Conservation (phyloP, 2,888 invertebrate genomes). For the Theretra japonica region DNA sequence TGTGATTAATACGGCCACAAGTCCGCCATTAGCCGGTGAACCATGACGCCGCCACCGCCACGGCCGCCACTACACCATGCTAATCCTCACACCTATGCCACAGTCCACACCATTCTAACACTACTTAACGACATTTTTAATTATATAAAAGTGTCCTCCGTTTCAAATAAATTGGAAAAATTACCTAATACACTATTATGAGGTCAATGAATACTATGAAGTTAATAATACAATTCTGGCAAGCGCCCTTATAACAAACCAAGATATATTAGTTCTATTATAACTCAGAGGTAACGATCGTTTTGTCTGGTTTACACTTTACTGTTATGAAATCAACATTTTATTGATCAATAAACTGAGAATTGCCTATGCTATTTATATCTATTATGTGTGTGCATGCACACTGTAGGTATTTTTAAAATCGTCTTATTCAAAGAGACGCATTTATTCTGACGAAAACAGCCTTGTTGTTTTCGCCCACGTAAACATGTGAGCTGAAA, state of each 20-base stretch:
- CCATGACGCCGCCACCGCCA: constrained; percentile 45
- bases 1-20: constrained; percentile 80
- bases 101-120: background rate
- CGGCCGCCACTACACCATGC: background rate
- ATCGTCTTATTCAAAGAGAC: constrained; percentile 62
- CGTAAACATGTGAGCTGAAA: constrained; percentile 66
- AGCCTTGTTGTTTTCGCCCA: constrained; percentile 79
- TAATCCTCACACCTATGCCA: background rate
- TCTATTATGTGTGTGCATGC: constrained; percentile 43
- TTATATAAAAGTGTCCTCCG: background rate
- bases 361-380: constrained; percentile 36
- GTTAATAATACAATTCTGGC: background rate
- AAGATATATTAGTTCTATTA: background rate
- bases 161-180: background rate
- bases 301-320: background rate
- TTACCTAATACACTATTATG: no score
- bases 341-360: background rate
- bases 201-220: background rate
- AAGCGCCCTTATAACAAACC: background rate
- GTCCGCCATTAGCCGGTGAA: constrained; percentile 67
- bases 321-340: background rate
- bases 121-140: background rate
- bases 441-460: constrained; percentile 69
- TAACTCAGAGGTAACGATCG: background rate
- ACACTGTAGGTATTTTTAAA: constrained; percentile 56